phyloP scores from a whole-genome alignment of 2,113 vertebrate genomes.

The Hippocampus mohnikei region DNA sequence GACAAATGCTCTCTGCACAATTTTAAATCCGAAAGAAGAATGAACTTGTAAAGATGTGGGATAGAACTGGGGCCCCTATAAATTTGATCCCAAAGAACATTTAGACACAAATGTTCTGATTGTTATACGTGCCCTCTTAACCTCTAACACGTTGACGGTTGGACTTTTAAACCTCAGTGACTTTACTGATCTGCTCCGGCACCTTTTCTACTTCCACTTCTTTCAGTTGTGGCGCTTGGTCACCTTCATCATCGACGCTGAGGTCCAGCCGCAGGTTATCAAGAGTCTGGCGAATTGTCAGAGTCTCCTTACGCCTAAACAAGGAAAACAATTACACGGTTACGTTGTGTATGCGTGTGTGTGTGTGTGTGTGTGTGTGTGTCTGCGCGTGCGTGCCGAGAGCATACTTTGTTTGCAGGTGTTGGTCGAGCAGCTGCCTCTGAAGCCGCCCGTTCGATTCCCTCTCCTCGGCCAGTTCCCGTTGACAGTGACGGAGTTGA shows the following conservation, averaged over 20 bases:
- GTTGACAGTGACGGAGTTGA: constrained; percentile 65
- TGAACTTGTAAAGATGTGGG: not conserved
- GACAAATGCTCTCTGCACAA: not conserved
- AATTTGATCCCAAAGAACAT: not conserved
- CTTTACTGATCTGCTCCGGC: not conserved
- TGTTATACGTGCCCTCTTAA: not conserved
- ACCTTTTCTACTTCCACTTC: constrained; percentile 37
- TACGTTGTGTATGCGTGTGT: no score
- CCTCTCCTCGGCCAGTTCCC: constrained; percentile 75
- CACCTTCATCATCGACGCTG: constrained; percentile 63
- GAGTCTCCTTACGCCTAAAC: constrained; percentile 65
- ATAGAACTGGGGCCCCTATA: not conserved
- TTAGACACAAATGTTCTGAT: not conserved
- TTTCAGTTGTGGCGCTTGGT: not conserved
- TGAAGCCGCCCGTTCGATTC: constrained; percentile 64
- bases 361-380: no score
- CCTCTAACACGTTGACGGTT: not conserved
- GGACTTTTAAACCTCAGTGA: constrained; percentile 44
- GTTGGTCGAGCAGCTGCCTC: constrained; percentile 70
- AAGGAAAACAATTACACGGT: not conserved
- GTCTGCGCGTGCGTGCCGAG: not conserved
- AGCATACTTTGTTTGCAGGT: constrained; percentile 66
- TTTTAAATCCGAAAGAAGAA: not conserved
- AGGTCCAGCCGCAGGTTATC: constrained; percentile 67
- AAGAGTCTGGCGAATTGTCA: constrained; percentile 66